Conservation (phyloP, 2,888 invertebrate genomes). For the Antheraea yamamai region DNA sequence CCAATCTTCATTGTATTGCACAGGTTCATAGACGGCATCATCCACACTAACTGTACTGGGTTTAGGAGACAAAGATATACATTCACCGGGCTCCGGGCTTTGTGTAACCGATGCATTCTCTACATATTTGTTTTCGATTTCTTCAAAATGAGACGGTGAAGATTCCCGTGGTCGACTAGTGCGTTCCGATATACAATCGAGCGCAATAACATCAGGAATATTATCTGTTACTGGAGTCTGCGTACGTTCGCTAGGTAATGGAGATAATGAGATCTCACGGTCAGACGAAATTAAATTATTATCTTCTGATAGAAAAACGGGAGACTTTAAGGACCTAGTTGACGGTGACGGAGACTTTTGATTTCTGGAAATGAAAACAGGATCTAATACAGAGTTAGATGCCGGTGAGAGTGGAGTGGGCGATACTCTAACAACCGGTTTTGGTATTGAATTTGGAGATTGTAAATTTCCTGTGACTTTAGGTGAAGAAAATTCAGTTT, state of each 20-base stretch:
- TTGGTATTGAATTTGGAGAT: conserved; percentile 40
- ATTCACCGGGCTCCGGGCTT: conserved; percentile 54
- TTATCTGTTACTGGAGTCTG: conserved; percentile 37
- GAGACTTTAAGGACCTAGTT: conserved; percentile 54
- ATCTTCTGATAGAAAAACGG: conserved; percentile 49
- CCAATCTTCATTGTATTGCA: conserved; percentile 64
- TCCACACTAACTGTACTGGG: conserved; percentile 43
- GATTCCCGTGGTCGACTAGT: conserved; percentile 44
- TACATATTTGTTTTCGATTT: conserved; percentile 38
- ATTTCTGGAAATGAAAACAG: conserved; percentile 46
- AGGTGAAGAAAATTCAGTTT: conserved; percentile 38
- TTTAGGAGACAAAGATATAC: conserved; percentile 49
- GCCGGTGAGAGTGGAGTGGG: conserved; percentile 43
- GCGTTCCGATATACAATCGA: conserved; percentile 33
- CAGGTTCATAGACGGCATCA: conserved; percentile 60
- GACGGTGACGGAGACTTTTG: conserved; percentile 68
- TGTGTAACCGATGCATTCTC: conserved; percentile 43
- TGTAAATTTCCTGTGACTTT: conserved; percentile 44
- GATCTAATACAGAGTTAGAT: conserved; percentile 41
- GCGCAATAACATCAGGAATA: conserved; percentile 38
- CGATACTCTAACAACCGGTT: conserved; percentile 53
- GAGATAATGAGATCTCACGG: conserved; percentile 47
- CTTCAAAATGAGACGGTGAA: conserved; percentile 48
- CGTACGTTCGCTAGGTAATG: conserved; percentile 42
- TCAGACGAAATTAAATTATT: conserved; percentile 36